Evolutionary conservation across 2,888 invertebrate species (phyloP).

Genomic region (Calliopum simillimum): DNA sequence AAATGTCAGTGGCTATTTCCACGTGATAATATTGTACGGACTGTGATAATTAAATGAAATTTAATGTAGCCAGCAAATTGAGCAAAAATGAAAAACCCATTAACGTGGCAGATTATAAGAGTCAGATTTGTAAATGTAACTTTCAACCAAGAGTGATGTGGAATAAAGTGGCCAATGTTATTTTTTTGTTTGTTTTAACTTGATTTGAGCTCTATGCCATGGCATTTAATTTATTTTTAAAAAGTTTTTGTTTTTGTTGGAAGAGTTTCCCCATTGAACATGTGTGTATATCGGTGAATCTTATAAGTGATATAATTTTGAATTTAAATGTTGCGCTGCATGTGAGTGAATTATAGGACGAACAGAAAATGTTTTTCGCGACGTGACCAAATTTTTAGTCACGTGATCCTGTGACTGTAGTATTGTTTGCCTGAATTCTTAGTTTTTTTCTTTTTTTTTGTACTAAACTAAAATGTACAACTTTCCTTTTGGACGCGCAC

Average conservation of each 20-base stretch:
- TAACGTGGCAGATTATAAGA: no score
- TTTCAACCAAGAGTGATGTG: background rate
- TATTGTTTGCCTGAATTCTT: slow-evolving; percentile 17
- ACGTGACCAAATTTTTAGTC: slow-evolving; percentile 26
- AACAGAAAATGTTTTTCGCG: background rate
- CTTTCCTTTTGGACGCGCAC: slow-evolving; percentile 34
- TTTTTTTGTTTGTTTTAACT: background rate
- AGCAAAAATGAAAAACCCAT: no score
- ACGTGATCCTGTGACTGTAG: slow-evolving; percentile 18
- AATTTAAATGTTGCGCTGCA: slow-evolving; percentile 27
- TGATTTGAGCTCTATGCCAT: background rate
- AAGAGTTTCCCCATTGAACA: background rate
- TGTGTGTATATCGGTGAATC: no score
- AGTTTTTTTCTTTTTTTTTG: slow-evolving; percentile 11
- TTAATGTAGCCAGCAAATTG: no score
- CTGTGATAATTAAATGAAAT: no score
- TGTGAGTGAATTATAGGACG: slow-evolving; percentile 27
- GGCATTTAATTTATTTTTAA: slow-evolving; percentile 36
- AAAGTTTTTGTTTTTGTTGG: slow-evolving; percentile 9
- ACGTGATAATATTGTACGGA: no score
- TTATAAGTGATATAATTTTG: slow-evolving; percentile 17
- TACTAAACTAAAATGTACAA: background rate
- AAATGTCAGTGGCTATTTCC: no score
- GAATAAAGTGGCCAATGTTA: slow-evolving; percentile 7
- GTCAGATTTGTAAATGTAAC: no score